Evolutionary conservation across 2,113 vertebrate species (phyloP).

Genomic region (Ginglymostoma cirratum): DNA sequence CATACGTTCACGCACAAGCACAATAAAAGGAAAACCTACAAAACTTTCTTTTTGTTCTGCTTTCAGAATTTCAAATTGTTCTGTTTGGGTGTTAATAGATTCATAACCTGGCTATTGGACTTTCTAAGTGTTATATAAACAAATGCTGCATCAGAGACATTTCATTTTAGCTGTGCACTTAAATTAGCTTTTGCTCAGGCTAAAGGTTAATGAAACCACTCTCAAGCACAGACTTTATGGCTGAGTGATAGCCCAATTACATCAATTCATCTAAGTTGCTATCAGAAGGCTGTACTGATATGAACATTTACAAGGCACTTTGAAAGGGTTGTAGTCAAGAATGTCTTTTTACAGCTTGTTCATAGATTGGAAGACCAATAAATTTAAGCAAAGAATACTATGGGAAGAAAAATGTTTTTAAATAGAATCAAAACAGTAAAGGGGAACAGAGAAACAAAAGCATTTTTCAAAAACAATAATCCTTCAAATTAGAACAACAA

Average conservation of each 20-base stretch:
- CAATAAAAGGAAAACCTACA: not conserved
- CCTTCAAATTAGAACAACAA: not conserved
- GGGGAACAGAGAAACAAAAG: not conserved
- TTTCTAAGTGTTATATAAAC: not conserved
- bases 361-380: not conserved
- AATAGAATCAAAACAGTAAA: not conserved
- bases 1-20: not conserved
- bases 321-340: not conserved
- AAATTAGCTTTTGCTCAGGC: not conserved
- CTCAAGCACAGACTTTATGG: not conserved
- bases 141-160: not conserved
- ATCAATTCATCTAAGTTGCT: not conserved
- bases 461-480: not conserved
- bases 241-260: not conserved
- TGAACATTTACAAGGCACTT: conserved; percentile 2
- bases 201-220: not conserved
- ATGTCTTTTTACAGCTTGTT: not conserved
- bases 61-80: not conserved
- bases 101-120: too few species aligned
- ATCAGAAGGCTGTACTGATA: conserved; percentile 10
- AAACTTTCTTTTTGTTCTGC: not conserved
- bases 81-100: not conserved
- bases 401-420: not conserved
- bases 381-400: not conserved
- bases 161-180: conserved; percentile 26